Evolutionary conservation across 2,888 invertebrate genomes (phyloP).

Genomic region (Poecilus cupreus): DNA sequence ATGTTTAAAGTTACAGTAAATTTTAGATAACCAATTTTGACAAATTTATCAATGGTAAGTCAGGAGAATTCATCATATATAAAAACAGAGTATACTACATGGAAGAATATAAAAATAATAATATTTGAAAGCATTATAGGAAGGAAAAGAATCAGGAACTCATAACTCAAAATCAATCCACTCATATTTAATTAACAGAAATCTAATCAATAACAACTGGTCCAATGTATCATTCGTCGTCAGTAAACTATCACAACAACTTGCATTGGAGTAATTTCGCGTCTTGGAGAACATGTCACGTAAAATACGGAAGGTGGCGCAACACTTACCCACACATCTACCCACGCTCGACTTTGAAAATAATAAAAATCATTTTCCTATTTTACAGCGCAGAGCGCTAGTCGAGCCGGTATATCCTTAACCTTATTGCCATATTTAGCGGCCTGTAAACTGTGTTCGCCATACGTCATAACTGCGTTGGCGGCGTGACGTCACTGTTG

Average conservation of each 20-base stretch:
- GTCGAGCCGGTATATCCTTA: conserved; percentile 7
- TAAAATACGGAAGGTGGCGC: conserved; percentile 4
- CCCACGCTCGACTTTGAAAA: conserved; percentile 29
- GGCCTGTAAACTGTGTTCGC: not conserved
- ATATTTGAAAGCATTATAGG: too few relatives aligned
- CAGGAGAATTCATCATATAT: too few relatives aligned
- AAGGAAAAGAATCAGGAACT: too few relatives aligned
- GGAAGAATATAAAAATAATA: too few relatives aligned
- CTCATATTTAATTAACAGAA: conserved; percentile 19
- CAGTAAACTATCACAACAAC: not conserved
- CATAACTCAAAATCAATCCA: not conserved
- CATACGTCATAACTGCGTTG: conserved; percentile 15
- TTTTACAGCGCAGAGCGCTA: not conserved
- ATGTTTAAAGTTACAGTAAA: too few relatives aligned
- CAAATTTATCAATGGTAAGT: too few relatives aligned
- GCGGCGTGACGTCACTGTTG: conserved; percentile 23
- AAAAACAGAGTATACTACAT: too few relatives aligned
- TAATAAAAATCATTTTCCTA: conserved; percentile 36
- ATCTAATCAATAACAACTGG: not conserved
- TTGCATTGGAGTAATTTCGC: not conserved
- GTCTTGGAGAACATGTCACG: not conserved
- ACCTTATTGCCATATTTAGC: conserved; percentile 36
- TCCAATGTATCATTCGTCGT: conserved; percentile 5
- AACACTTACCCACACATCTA: not conserved
- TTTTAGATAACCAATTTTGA: too few relatives aligned